Percentiles rank a stretch among this genome's conserved stretches.
phyloP scores from a whole-genome alignment of 1,140 invertebrate species.

The Vanessa tameamea region DNA sequence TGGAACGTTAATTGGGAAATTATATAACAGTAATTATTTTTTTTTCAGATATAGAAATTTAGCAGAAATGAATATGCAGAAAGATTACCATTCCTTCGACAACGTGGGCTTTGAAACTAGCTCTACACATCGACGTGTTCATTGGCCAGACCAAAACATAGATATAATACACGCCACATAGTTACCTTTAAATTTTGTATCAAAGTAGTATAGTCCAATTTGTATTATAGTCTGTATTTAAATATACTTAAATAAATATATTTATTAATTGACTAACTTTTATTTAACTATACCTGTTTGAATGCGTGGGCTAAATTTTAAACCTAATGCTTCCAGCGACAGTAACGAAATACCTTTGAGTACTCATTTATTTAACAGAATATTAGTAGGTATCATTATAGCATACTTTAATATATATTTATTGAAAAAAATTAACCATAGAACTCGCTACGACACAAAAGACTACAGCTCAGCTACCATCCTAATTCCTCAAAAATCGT shows the following conservation, averaged over 20 bases:
- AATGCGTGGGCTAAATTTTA: too few species aligned
- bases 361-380: too few species aligned
- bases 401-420: too few species aligned
- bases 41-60: slow-evolving; percentile 71
- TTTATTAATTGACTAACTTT: slow-evolving; percentile 5
- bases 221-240: slow-evolving; percentile 9
- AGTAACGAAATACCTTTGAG: too few species aligned
- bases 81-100: slow-evolving; percentile 79
- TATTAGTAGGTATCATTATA: too few species aligned
- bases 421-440: too few species aligned
- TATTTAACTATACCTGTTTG: neutral
- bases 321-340: too few species aligned
- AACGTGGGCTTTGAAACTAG: slow-evolving; percentile 76
- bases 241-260: slow-evolving; percentile 5
- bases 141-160: slow-evolving; percentile 78
- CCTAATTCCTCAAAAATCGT: too few species aligned
- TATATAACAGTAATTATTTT: neutral
- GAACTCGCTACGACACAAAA: too few species aligned
- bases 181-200: neutral
- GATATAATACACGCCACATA: slow-evolving; percentile 64
- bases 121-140: slow-evolving; percentile 72
- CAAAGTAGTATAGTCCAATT: neutral
- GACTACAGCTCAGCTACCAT: too few species aligned
- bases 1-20: too few species aligned
- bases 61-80: slow-evolving; percentile 75